Conservation (phyloP, 2,797 vertebrate genomes). For the Gorsachius magnificus region DNA sequence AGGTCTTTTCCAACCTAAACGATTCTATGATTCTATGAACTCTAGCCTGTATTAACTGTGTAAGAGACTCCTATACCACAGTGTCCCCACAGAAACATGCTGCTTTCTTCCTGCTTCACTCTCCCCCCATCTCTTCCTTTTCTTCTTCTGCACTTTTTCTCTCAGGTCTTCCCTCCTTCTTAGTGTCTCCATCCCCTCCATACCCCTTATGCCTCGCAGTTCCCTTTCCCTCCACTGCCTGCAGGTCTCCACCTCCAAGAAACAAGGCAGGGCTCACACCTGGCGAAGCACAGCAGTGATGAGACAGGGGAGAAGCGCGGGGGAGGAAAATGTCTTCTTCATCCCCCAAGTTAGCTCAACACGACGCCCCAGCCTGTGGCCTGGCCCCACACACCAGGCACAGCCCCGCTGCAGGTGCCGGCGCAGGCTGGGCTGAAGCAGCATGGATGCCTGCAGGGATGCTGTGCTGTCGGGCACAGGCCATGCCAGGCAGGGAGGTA, state of each 20-base stretch:
- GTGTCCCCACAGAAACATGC: not conserved
- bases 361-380: not conserved
- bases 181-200: not conserved
- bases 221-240: not conserved
- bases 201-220: fast-evolving
- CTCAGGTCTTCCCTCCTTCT: not conserved
- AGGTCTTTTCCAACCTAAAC: too few relatives aligned
- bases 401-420: not conserved
- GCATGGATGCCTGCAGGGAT: not conserved
- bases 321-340: not conserved
- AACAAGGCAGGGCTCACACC: not conserved
- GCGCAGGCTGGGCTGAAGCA: not conserved
- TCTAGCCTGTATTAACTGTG: not conserved
- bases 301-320: not conserved
- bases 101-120: not conserved
- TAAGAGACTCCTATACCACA: not conserved
- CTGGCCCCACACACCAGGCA: not conserved
- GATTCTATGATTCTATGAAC: not conserved
- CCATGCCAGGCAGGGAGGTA: not conserved
- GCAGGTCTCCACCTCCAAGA: not conserved
- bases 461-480: fast-evolving
- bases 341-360: not conserved
- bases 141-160: not conserved
- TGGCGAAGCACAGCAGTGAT: not conserved
- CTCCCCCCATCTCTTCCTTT: not conserved